These are phyloP conservation scores for Actinostola sp. DNA, from an alignment of 92 coral and sea anemone genomes.

Conservation along the genomic window DNA sequence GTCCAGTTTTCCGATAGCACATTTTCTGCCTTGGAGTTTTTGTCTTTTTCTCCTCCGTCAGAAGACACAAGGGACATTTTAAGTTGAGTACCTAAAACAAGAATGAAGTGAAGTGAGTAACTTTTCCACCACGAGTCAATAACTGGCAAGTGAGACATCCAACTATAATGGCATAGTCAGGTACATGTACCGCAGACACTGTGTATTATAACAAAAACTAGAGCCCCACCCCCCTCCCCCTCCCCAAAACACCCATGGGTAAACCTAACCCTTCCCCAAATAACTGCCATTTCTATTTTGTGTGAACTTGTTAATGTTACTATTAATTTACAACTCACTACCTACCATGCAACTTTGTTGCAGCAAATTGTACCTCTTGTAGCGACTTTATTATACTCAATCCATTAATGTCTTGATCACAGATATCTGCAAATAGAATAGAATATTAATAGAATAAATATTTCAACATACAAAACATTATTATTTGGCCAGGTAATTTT, in stretches of 20 bases:
- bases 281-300: no score
- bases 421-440: constrained; percentile 54
- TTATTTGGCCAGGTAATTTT: no score
- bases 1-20: constrained; percentile 95
- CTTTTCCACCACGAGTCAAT: no score
- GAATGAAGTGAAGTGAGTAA: background rate
- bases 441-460: background rate
- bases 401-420: constrained; percentile 78
- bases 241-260: no score
- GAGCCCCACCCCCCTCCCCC: no score
- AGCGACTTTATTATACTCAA: constrained; percentile 67
- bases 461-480: no score
- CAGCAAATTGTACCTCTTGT: constrained; percentile 86
- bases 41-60: constrained; percentile 95
- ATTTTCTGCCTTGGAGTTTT: constrained; percentile 83
- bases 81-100: constrained; percentile 62
- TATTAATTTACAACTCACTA: background rate
- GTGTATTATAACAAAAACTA: no score
- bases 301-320: no score
- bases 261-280: no score
- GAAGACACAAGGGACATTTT: constrained; percentile 85
- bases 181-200: no score
- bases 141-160: no score
- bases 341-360: constrained; percentile 89
- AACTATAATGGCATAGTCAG: no score